phyloP scores from a whole-genome alignment of 2,113 vertebrate species.

The Colinus virginianus region DNA sequence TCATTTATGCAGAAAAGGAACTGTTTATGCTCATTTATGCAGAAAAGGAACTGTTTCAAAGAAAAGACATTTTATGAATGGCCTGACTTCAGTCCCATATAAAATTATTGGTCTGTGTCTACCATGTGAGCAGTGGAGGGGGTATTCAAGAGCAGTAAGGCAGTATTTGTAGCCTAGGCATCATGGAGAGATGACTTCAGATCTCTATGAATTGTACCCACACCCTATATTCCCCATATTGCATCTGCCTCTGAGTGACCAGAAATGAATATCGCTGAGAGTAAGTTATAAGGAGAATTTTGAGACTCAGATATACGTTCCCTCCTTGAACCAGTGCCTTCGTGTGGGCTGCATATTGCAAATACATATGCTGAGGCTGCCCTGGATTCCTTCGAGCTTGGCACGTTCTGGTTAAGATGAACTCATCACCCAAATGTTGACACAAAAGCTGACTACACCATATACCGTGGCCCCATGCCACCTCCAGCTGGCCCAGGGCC shows the following conservation, averaged over 20 bases:
- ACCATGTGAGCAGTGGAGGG: fast-evolving
- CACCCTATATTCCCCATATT: neutral
- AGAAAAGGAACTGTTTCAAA: constrained; percentile 15
- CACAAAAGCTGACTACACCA: constrained; percentile 48
- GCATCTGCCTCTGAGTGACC: neutral
- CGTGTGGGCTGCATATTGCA: neutral
- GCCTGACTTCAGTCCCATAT: neutral
- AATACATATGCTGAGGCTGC: constrained; percentile 17
- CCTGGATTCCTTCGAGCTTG: constrained; percentile 40
- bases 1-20: constrained; percentile 16
- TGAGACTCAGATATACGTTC: neutral
- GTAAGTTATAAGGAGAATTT: neutral
- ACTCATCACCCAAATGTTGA: constrained; percentile 46
- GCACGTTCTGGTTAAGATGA: constrained; percentile 43
- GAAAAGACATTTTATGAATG: neutral
- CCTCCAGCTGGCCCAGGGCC: neutral
- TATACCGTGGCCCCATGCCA: constrained; percentile 31
- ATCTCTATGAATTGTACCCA: neutral
- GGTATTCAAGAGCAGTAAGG: neutral
- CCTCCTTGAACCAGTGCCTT: neutral
- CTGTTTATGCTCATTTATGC: neutral
- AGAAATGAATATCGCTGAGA: neutral
- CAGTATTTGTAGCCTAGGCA: neutral
- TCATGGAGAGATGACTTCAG: neutral
- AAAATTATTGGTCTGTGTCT: neutral